Conservation (phyloP, 2,113 vertebrate species). For the Pristiophorus japonicus region DNA sequence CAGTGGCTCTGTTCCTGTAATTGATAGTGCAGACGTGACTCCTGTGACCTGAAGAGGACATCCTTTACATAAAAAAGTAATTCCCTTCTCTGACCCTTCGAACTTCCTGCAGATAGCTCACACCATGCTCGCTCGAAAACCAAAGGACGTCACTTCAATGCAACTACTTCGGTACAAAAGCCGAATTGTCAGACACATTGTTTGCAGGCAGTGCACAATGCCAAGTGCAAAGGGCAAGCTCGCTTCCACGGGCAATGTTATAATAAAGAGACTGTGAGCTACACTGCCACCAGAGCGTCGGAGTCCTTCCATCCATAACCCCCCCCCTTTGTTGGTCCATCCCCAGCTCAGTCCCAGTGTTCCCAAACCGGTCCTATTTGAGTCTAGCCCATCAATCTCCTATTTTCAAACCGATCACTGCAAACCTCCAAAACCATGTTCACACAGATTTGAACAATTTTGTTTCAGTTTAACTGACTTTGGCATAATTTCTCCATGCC, state of each 20-base stretch:
- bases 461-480: not conserved
- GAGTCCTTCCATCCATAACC: not conserved
- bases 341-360: not conserved
- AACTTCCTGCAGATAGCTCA: conserved; percentile 18
- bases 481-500: too few relatives aligned
- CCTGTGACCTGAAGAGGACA: conserved; percentile 32
- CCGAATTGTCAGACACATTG: not conserved
- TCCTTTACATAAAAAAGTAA: conserved; percentile 36
- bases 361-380: not conserved
- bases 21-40: conserved; percentile 33
- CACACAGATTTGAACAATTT: not conserved
- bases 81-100: conserved; percentile 22
- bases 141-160: conserved; percentile 11
- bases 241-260: not conserved
- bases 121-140: not conserved
- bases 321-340: not conserved
- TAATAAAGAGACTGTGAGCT: not conserved
- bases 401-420: not conserved
- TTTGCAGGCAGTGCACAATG: not conserved
- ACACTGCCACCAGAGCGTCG: too few relatives aligned
- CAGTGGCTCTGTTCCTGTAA: conserved; percentile 31
- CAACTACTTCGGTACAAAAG: not conserved
- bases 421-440: not conserved
- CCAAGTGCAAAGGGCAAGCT: not conserved
- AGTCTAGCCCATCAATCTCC: not conserved